Evolutionary conservation across 2,797 vertebrate genomes (phyloP), one percentile per base, ranked within the genome.

Genomic region (Cossypha dichroa): DNA sequence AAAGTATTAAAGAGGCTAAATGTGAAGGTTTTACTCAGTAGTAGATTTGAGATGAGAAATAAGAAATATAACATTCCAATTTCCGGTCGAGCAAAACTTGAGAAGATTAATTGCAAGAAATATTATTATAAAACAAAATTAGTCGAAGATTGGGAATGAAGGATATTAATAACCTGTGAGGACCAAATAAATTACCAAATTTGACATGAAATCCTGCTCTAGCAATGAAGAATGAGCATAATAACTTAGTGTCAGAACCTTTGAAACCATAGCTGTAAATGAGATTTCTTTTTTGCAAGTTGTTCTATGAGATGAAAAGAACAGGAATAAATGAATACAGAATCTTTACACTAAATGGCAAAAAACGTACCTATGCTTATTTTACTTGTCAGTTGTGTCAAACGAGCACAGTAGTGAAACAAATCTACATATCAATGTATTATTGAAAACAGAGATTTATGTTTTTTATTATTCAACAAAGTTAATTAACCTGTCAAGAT

Each of bases 401-500:
- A 89, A 79, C 15, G 41, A 90, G 25, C 48, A 72, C 5, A 73
- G 25, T 10, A 76, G 21, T 40, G 36, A 79, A 79, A 85, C 7
- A 88, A 80, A 74, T 52, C 34, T 85, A 67, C 11, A 26, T 74
- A 77, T 19, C 33, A 77, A 48, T 74, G 40, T 52, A 74, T 23
- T 80, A 54, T 25, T 80, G 22, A 52, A 81, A 81, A 59, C 36
- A 59, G 22, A 49, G 9, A 46, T 67, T 77, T 59, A 77, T 16
- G 21, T 54, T 85, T 54, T 84, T 78, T 85, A 62, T 78, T 82
- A 85, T 87, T 82, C 55, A 88, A 79, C 2, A 19, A 62, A 64
- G 38, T 90, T 81, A 87, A 91, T 95, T 91, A 94, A 87, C 31
- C 40, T 40, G 40, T 90, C 82, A 90, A 54, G 51, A 78, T 79